A percentile compares a stretch with the other conserved stretches of the same genome.
Evolutionary conservation across 2,797 vertebrate species (phyloP).

Genomic region (Galagoides demidoff): DNA sequence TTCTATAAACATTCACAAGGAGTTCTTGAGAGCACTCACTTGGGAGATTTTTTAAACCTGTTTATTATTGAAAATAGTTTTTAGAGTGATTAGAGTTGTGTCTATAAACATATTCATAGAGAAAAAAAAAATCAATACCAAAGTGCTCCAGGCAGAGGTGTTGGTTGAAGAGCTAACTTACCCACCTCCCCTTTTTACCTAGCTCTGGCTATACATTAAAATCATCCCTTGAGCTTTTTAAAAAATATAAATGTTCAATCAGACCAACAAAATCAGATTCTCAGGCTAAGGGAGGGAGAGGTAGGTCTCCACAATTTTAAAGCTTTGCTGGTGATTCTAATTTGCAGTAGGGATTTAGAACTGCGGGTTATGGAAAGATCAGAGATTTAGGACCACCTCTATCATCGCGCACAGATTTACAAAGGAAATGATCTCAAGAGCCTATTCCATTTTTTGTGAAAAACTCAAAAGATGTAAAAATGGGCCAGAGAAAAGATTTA

Average conservation of each 20-base stretch:
- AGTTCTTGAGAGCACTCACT: not conserved
- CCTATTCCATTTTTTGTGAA: not conserved
- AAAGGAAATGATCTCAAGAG: not conserved
- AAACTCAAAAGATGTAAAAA: not conserved
- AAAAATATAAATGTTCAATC: not conserved
- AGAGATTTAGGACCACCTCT: not conserved
- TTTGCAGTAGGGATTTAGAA: not conserved
- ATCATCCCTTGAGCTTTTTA: not conserved
- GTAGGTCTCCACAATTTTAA: not conserved
- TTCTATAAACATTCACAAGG: not conserved
- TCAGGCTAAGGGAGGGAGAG: not conserved
- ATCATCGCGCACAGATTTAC: not conserved
- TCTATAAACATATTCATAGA: not conserved
- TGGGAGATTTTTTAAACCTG: not conserved
- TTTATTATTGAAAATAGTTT: not conserved
- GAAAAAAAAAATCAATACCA: not conserved
- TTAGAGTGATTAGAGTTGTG: not conserved
- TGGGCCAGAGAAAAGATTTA: not conserved
- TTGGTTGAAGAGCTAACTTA: not conserved
- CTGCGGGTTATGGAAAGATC: not conserved
- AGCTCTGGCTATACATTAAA: not conserved
- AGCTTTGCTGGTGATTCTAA: not conserved
- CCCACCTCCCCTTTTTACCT: not conserved
- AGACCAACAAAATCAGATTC: not conserved
- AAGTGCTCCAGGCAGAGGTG: not conserved